These are phyloP conservation scores for Montipora foliosa DNA, from an alignment of 64 coral and sea anemone species.

Conservation along the genomic window DNA sequence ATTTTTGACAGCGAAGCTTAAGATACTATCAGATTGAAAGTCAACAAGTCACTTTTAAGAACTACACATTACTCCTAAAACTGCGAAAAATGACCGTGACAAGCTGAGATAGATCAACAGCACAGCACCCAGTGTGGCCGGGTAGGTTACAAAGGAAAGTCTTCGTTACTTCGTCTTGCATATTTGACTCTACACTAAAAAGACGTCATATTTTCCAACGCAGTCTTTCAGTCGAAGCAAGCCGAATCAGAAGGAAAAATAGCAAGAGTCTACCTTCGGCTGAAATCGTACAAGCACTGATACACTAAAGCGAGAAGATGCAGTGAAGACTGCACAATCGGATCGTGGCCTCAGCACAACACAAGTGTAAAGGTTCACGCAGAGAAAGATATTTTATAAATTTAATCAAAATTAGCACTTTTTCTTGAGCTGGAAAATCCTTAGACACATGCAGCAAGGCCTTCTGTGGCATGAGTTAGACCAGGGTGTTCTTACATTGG, in stretches of 20 bases:
- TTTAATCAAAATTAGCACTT: not conserved
- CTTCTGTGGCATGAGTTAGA: not conserved
- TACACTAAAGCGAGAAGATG: not conserved
- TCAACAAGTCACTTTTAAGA: not conserved
- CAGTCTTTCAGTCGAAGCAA: too few species aligned
- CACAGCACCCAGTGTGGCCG: not conserved
- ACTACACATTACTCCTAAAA: not conserved
- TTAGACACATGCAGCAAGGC: not conserved
- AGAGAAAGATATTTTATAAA: not conserved
- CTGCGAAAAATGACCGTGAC: not conserved
- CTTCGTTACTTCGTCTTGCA: not conserved
- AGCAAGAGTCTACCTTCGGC: not conserved
- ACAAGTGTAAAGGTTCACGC: not conserved
- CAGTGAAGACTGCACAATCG: not conserved
- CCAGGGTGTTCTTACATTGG: not conserved
- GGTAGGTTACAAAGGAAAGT: not conserved
- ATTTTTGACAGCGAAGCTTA: not conserved
- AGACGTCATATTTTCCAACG: not conserved
- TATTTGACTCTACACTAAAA: not conserved
- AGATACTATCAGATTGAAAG: not conserved
- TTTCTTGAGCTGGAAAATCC: not conserved
- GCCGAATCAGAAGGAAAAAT: not conserved
- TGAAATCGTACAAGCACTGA: not conserved
- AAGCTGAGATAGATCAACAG: not conserved
- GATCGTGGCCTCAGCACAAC: not conserved